These are phyloP conservation scores for Dryadula phaetusa DNA, from an alignment of 2,888 invertebrate species.

Conservation along the genomic window DNA sequence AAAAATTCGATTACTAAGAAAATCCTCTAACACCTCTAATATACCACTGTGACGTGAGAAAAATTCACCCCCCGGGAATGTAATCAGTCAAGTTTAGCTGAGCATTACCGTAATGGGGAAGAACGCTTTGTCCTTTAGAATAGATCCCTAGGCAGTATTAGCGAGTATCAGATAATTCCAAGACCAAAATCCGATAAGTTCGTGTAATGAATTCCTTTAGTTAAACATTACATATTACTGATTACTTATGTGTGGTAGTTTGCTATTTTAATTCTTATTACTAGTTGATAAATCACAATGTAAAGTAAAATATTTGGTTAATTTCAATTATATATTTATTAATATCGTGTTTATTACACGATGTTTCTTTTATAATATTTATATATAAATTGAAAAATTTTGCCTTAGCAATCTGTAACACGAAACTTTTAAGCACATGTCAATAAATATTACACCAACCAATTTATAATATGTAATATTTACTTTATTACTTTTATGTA, in stretches of 20 bases:
- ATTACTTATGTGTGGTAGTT: slow-evolving; percentile 26
- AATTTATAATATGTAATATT: too few relatives aligned
- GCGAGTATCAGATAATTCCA: slow-evolving; percentile 36
- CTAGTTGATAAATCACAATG: neutral
- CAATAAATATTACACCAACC: too few relatives aligned
- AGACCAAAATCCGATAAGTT: slow-evolving; percentile 35
- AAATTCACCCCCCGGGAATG: slow-evolving; percentile 69
- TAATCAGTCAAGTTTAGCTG: slow-evolving; percentile 78
- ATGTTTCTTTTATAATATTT: too few relatives aligned
- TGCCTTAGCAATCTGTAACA: too few relatives aligned
- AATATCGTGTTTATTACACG: too few relatives aligned
- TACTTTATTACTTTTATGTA: too few relatives aligned
- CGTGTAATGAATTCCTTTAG: slow-evolving; percentile 37
- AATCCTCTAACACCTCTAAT: slow-evolving; percentile 68
- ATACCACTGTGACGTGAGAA: slow-evolving; percentile 63
- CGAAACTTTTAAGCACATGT: too few relatives aligned
- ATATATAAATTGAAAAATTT: too few relatives aligned
- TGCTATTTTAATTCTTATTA: neutral
- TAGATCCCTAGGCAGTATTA: slow-evolving; percentile 41
- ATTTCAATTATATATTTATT: too few relatives aligned
- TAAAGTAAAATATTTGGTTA: neutral
- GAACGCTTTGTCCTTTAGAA: slow-evolving; percentile 60
- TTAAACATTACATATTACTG: slow-evolving; percentile 24
- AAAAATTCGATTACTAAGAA: slow-evolving; percentile 66
- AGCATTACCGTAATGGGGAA: slow-evolving; percentile 72